phyloP scores from a whole-genome alignment of 2,888 invertebrate species.

The Parelbella ahira region DNA sequence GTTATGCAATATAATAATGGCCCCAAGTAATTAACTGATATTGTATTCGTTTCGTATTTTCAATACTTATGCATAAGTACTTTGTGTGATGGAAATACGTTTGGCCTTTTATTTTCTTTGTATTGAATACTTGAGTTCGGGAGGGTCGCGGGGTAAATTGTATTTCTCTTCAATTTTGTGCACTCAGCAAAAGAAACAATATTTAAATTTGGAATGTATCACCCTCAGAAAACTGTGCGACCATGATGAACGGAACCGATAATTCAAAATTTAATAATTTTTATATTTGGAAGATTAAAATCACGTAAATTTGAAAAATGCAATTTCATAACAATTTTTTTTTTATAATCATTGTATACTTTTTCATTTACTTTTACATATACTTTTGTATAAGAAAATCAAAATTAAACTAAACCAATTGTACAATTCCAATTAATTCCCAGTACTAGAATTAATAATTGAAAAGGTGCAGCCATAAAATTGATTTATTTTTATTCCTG shows the following conservation, averaged over 20 bases:
- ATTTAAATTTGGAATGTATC: constrained; percentile 73
- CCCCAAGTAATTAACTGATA: constrained; percentile 69
- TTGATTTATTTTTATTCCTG: constrained; percentile 44
- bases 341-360: too few relatives aligned
- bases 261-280: too few relatives aligned
- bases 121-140: constrained; percentile 53
- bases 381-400: too few relatives aligned
- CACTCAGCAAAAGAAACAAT: constrained; percentile 75
- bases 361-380: too few relatives aligned
- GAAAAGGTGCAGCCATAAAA: constrained; percentile 3
- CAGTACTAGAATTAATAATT: too few relatives aligned
- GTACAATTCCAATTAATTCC: too few relatives aligned
- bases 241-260: too few relatives aligned
- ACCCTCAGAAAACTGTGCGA: too few relatives aligned
- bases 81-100: constrained; percentile 37
- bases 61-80: constrained; percentile 40
- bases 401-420: too few relatives aligned
- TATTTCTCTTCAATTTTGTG: constrained; percentile 77
- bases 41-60: constrained; percentile 47
- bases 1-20: constrained; percentile 76
- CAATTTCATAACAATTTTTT: too few relatives aligned
- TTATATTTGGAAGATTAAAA: too few relatives aligned
- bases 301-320: too few relatives aligned
- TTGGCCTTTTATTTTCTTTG: constrained; percentile 43
- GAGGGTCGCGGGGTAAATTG: constrained; percentile 64